Evolutionary conservation across 2,888 invertebrate genomes (phyloP).

Genomic region (Orthosia gothica): DNA sequence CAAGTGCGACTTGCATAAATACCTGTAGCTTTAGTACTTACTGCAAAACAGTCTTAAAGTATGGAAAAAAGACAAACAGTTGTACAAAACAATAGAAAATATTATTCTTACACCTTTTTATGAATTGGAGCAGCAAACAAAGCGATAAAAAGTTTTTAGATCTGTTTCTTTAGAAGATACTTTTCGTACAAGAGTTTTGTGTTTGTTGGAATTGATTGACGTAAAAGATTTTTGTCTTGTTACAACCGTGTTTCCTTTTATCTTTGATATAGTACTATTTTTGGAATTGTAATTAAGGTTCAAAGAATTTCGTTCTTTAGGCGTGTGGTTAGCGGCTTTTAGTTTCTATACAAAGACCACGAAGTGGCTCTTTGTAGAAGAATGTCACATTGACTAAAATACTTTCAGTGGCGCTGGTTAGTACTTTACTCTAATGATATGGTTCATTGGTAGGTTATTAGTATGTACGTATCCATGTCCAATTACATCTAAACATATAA

Average conservation of each 20-base stretch:
- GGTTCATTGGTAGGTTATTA: not conserved
- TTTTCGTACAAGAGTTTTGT: not conserved
- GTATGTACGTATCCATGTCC: not conserved
- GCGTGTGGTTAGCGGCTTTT: not conserved
- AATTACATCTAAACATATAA: no score
- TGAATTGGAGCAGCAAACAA: constrained; percentile 22
- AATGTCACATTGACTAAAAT: not conserved
- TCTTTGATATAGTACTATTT: not conserved
- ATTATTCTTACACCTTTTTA: constrained; percentile 17
- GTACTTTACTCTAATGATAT: not conserved
- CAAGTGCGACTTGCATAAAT: constrained; percentile 20
- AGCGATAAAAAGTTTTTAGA: constrained; percentile 28
- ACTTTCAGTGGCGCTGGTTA: not conserved
- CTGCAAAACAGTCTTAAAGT: constrained; percentile 15
- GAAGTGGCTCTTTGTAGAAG: not conserved
- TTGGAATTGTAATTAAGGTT: not conserved
- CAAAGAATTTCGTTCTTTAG: not conserved
- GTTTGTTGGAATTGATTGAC: constrained; percentile 19
- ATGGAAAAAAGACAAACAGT: constrained; percentile 15
- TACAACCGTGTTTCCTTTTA: not conserved
- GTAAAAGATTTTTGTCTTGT: not conserved
- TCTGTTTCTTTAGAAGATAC: constrained; percentile 11
- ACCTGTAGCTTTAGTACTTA: constrained; percentile 34
- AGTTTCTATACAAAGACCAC: not conserved
- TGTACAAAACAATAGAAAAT: constrained; percentile 25